Percentiles rank a stretch among this genome's conserved stretches.
These are phyloP conservation scores for Gymnarchus niloticus DNA, from an alignment of 2,113 vertebrate species.

Conservation along the genomic window DNA sequence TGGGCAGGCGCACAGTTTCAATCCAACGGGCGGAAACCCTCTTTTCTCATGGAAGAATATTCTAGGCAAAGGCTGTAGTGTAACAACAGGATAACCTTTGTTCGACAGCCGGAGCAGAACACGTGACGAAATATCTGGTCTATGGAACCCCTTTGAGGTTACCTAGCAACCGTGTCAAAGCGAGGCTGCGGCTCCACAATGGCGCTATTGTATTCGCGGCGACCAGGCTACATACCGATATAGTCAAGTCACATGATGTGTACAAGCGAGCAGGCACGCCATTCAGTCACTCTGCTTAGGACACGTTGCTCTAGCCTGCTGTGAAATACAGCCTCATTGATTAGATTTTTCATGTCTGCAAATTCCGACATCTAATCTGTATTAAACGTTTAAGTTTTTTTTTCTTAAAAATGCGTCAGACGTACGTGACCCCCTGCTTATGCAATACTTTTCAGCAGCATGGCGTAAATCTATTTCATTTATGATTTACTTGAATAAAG, in stretches of 20 bases:
- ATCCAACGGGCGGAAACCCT: neutral
- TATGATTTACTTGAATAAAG: neutral
- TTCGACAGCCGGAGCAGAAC: constrained; percentile 28
- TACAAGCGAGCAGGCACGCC: constrained; percentile 23
- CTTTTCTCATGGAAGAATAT: constrained; percentile 12
- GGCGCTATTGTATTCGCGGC: constrained; percentile 38
- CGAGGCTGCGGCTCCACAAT: constrained; percentile 36
- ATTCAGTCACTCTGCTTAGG: neutral
- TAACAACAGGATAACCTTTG: constrained; percentile 37
- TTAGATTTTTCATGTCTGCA: neutral
- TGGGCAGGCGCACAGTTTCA: neutral
- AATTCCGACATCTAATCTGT: neutral
- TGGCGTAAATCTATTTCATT: neutral
- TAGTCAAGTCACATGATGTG: constrained; percentile 40
- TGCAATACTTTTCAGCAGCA: neutral
- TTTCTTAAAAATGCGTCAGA: neutral
- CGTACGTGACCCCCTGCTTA: neutral
- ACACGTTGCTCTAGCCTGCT: neutral
- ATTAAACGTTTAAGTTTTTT: neutral
- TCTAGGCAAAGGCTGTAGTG: constrained; percentile 17
- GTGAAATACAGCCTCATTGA: too few relatives aligned
- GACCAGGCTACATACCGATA: constrained; percentile 34
- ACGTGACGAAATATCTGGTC: constrained; percentile 31
- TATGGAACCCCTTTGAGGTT: constrained; percentile 24
- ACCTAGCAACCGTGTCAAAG: constrained; percentile 28